Percentiles rank a stretch among this genome's conserved stretches.
Conservation (phyloP, 2,797 vertebrate species). For the Dendrocincla tyrannina region DNA sequence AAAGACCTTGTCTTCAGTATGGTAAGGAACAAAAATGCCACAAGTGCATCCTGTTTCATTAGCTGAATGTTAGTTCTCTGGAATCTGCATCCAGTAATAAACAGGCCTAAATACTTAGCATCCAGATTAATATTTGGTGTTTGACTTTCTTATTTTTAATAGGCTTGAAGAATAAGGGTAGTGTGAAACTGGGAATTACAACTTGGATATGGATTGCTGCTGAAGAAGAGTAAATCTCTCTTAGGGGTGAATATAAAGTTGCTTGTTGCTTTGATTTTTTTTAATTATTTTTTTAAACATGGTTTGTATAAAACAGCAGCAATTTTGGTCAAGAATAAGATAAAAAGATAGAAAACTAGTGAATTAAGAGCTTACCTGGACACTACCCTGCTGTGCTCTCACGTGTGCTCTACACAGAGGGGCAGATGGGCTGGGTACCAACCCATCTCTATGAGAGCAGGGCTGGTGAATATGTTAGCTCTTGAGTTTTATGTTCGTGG, state of each 20-base stretch:
- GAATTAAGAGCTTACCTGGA: not conserved
- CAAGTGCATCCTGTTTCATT: not conserved
- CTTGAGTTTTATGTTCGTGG: not conserved
- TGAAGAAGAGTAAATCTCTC: not conserved
- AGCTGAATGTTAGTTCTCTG: not conserved
- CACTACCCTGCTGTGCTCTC: not conserved
- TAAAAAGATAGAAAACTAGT: not conserved
- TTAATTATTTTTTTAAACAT: too few relatives aligned
- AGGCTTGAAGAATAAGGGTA: not conserved
- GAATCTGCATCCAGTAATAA: not conserved
- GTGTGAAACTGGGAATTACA: not conserved
- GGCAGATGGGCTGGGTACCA: not conserved
- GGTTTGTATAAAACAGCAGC: not conserved
- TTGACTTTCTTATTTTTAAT: not conserved
- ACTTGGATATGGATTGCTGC: not conserved
- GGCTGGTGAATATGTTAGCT: not conserved
- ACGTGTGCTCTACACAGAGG: accelerated
- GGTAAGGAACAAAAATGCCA: not conserved
- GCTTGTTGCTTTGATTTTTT: not conserved
- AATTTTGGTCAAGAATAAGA: not conserved
- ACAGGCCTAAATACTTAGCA: not conserved
- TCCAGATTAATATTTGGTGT: not conserved
- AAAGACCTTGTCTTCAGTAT: not conserved
- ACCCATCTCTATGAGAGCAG: not conserved
- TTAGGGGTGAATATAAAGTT: not conserved